Evolutionary conservation across 2,797 vertebrate genomes (phyloP), one percentile per base, ranked within the genome.

Genomic region (Basileuterus tristriatus): DNA sequence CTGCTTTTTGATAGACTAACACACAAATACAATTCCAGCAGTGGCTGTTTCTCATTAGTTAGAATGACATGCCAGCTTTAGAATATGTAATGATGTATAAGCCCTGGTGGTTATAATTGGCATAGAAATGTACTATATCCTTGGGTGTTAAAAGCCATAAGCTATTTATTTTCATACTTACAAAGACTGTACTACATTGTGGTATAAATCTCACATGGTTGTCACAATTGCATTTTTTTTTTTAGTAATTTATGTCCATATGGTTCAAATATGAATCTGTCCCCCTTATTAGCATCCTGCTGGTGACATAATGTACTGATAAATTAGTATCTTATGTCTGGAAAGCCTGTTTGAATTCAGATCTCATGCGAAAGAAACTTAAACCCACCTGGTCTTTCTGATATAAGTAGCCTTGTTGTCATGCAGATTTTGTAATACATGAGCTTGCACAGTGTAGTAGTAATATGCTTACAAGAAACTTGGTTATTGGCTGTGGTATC

Each of bases 101-200:
- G 63, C 71, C 67, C 74, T 87, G n/a, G 77, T 94, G 86, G 59
- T 67, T 93, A 84, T 68, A 89, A 84, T 47, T 82, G 89, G 67
- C 56, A 63, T 67, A 84, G 74, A 82, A 96, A 90, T 74, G 83
- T 93, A 53, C 68, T 91, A 53, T 91, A 91, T 92, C 63, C 70
- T 89, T 91, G 67, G 68, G 77, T 94, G 93, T 93, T 95, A 95
- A 96, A 95, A 96, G 81, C 83, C 29, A 39, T 83, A 87, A 87
- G 60, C 70, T 90, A 95, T 92, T 95, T 95, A 86, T 95, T 96
- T 88, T 87, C 69, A 23, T 93, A 30, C 65, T 94, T 95, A 83
- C 44, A 74, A 70, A 92, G 78, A 76, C 29, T 53, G 59, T 83
- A 65, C 64, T 85, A 71, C 56, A 50, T 39, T 92, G 75, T 85